phyloP scores from a whole-genome alignment of 1,140 invertebrate genomes.

The Lepidurus apus region DNA sequence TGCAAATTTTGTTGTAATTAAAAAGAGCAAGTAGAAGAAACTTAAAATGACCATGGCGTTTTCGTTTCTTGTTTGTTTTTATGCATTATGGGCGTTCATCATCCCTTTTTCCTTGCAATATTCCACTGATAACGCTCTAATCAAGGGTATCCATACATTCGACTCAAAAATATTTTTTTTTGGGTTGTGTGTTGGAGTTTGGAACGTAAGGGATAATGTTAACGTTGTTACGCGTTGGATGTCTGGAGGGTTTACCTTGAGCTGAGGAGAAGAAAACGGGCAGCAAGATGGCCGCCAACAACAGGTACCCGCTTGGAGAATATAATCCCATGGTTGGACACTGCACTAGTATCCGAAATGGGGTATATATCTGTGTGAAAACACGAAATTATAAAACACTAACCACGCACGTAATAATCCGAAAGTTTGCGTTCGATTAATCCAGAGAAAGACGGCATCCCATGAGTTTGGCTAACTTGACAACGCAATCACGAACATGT shows the following conservation, averaged over 20 bases:
- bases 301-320: constrained; percentile 14
- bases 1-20: too few relatives aligned
- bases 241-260: background rate
- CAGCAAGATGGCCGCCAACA: constrained; percentile 20
- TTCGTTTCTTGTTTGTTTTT: too few relatives aligned
- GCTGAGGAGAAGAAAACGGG: constrained; percentile 1
- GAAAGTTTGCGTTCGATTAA: background rate
- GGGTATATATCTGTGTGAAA: background rate
- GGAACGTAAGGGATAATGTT: background rate
- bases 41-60: too few relatives aligned
- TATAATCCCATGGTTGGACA: background rate
- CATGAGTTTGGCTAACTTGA: background rate
- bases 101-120: too few relatives aligned
- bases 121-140: too few relatives aligned
- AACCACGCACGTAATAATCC: background rate
- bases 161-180: too few relatives aligned
- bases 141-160: too few relatives aligned
- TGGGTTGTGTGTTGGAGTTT: too few relatives aligned
- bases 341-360: background rate
- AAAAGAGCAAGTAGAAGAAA: too few relatives aligned
- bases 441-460: background rate
- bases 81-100: too few relatives aligned
- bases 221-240: background rate
- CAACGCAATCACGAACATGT: background rate
- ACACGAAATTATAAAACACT: background rate